Conservation (phyloP, 2,888 invertebrate genomes). For the Cryptocephalus moraei region DNA sequence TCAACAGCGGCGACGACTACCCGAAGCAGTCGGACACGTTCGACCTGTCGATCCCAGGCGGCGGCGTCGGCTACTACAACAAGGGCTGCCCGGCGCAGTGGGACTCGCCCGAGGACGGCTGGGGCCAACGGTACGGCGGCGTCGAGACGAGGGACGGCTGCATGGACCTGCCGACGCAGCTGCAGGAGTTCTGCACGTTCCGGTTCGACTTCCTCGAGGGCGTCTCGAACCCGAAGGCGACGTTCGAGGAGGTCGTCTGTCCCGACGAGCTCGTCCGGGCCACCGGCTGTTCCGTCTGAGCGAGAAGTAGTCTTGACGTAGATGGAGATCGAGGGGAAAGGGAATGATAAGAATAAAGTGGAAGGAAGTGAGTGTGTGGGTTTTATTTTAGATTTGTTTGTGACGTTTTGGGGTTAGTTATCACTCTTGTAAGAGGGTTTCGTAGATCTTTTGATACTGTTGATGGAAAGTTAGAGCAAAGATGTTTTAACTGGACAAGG, state of each 20-base stretch:
- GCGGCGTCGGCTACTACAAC: slow-evolving; percentile 14
- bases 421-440: too few relatives aligned
- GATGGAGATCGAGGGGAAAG: too few relatives aligned
- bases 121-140: slow-evolving; percentile 10
- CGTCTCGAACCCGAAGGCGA: slow-evolving; percentile 5
- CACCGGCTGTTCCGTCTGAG: slow-evolving; percentile 3
- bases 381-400: too few relatives aligned
- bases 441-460: too few relatives aligned
- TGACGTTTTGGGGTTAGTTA: too few relatives aligned
- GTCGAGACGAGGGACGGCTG: slow-evolving; percentile 10
- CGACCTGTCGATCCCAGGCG: slow-evolving; percentile 18
- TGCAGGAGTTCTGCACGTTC: slow-evolving; percentile 6
- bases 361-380: too few relatives aligned
- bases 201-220: slow-evolving; percentile 8
- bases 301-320: too few relatives aligned
- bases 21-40: slow-evolving; percentile 11
- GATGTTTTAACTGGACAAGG: too few relatives aligned
- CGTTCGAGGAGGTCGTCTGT: slow-evolving; percentile 8
- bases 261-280: slow-evolving; percentile 1
- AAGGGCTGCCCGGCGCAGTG: slow-evolving; percentile 14
- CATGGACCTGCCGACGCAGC: slow-evolving; percentile 2
- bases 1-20: slow-evolving; percentile 14
- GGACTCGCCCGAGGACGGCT: slow-evolving; percentile 14
- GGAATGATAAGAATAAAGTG: too few relatives aligned
- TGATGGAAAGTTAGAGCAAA: too few relatives aligned